Base-by-base conservation (phyloP, 2,888 invertebrate species). In the Xiphydria camelus region DNA sequence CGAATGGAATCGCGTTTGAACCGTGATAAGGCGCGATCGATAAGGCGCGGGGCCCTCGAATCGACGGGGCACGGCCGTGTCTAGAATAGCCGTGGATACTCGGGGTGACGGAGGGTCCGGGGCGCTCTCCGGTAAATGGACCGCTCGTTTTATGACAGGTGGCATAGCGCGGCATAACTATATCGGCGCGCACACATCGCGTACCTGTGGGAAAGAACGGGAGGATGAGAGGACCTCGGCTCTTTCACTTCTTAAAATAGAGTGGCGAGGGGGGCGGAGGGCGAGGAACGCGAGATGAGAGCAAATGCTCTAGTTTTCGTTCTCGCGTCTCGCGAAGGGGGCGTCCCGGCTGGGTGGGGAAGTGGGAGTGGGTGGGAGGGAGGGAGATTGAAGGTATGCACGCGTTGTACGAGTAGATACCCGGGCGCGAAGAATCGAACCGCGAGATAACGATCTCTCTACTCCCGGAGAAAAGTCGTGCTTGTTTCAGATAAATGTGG, bases 171-270 rank as follows among this genome's bases (percentile, higher is more conserved):
- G 26, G 42, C 36, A 34, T 32, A n/a, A 7, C 10, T 23, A 35
- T 37, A 29, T 29, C 9, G 41, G 38, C 29, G 22, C 35, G 20
- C 18, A n/a, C 29, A 29, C 15, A 29, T 14, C 29, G 29, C 29
- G 7, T 29, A 29, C n/a, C n/a, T n/a, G n/a, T n/a, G n/a, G n/a
- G n/a, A n/a, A n/a, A 32, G 10, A 19, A 20, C 17, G 20, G 19
- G 10, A 34, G 43, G 21, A 20, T 37, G 12, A 12, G 40, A 51
- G 59, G 57, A 53, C 55, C 62, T n/a, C n/a, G 62, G 61, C 62
- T 62, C 62, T 62, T 64, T 64, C 62, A 62, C 62, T 60, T 62
- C 59, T 59, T 53, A 57, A 62, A 64, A 64, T 55, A 59, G 51
- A 38, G 51, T 55, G 49, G 48, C 54, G 43, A 23, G 26, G 22